Conservation (phyloP, 1,140 invertebrate genomes). For the Mycetomoellerius zeteki region DNA sequence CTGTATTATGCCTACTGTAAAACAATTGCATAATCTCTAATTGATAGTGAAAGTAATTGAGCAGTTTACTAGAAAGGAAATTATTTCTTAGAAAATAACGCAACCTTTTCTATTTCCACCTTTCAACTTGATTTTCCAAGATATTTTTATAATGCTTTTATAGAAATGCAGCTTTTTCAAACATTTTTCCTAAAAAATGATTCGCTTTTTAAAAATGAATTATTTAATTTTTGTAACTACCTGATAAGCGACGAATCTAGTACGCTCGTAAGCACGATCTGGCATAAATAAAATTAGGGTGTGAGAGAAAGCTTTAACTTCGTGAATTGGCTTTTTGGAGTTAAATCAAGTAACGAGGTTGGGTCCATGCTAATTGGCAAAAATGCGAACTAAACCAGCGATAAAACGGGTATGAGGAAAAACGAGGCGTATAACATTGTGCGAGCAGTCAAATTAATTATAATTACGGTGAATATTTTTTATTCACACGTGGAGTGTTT, state of each 20-base stretch:
- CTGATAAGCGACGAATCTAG: constrained; percentile 35
- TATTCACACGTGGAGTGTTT: constrained; percentile 51
- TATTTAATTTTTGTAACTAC: constrained; percentile 24
- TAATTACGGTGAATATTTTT: constrained; percentile 33
- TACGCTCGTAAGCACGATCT: constrained; percentile 32
- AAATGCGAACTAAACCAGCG: constrained; percentile 45
- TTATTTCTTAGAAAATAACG: neutral
- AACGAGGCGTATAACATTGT: constrained; percentile 25
- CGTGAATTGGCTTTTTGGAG: constrained; percentile 66
- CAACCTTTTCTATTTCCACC: constrained; percentile 1
- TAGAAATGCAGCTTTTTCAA: neutral
- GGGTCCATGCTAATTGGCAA: constrained; percentile 66
- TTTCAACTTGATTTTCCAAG: constrained; percentile 1
- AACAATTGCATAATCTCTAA: constrained; percentile 24
- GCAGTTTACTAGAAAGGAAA: neutral
- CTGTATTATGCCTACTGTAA: neutral
- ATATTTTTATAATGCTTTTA: neutral
- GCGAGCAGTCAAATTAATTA: constrained; percentile 24
- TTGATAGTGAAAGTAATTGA: constrained; percentile 36
- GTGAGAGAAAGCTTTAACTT: constrained; percentile 43
- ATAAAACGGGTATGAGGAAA: constrained; percentile 24
- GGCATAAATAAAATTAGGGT: constrained; percentile 25
- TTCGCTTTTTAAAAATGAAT: neutral
- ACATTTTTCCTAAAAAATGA: neutral
- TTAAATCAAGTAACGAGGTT: constrained; percentile 62